These are phyloP conservation scores for Trichomalopsis sarcophagae DNA, from an alignment of 1,140 invertebrate species.

Conservation along the genomic window DNA sequence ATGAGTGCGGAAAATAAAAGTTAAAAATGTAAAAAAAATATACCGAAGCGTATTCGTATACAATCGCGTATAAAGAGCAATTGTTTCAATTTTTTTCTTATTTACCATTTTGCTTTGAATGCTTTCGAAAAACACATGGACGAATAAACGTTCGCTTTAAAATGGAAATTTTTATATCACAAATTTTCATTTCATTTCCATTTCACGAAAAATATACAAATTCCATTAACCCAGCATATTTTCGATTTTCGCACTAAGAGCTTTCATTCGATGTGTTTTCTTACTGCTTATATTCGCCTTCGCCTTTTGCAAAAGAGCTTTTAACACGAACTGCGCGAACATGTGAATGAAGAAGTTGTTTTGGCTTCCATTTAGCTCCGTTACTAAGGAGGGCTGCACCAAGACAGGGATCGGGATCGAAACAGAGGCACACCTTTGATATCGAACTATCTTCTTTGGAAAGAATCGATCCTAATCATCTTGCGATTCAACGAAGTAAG, in stretches of 20 bases:
- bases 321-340: neutral
- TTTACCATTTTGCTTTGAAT: neutral
- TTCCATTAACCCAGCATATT: neutral
- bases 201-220: too few species aligned
- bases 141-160: too few species aligned
- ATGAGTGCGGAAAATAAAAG: neutral
- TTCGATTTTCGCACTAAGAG: neutral
- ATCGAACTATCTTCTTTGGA: slow-evolving; percentile 59
- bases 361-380: slow-evolving; percentile 63
- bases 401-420: slow-evolving; percentile 57
- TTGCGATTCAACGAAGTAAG: slow-evolving; percentile 63
- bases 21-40: neutral
- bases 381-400: slow-evolving; percentile 66
- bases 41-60: too few species aligned
- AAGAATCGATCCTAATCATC: slow-evolving; percentile 59
- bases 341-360: slow-evolving; percentile 47
- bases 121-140: neutral
- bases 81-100: neutral
- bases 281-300: neutral
- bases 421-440: slow-evolving; percentile 64
- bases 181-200: too few species aligned
- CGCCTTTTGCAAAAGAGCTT: slow-evolving; percentile 17
- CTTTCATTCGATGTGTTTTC: neutral
- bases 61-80: too few species aligned
- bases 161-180: too few species aligned